Evolutionary conservation across 2,888 invertebrate genomes (phyloP).

Genomic region (Leucophenga montana): DNA sequence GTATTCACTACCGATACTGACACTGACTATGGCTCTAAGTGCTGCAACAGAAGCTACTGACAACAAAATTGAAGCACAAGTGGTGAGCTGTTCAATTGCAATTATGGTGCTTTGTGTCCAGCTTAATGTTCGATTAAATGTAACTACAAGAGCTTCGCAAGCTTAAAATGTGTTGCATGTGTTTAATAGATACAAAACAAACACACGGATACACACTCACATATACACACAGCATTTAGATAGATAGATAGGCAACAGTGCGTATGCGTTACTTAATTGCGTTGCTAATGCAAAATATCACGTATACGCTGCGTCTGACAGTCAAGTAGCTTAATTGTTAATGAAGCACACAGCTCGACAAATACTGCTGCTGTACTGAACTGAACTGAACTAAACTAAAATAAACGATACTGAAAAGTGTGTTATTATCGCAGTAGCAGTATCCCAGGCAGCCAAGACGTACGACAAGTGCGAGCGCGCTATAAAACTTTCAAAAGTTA

Average conservation of each 20-base stretch:
- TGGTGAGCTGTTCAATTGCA: constrained; percentile 8
- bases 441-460: too few relatives aligned
- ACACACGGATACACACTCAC: constrained; percentile 7
- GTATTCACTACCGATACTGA: background rate
- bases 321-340: constrained; percentile 15
- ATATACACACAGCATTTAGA: background rate
- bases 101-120: constrained; percentile 17
- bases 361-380: background rate
- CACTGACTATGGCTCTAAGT: background rate
- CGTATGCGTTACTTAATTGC: constrained; percentile 18
- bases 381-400: too few relatives aligned
- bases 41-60: background rate
- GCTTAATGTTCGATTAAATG: constrained; percentile 14
- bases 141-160: constrained; percentile 18
- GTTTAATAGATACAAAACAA: background rate
- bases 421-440: constrained; percentile 7
- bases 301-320: constrained; percentile 20
- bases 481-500: constrained; percentile 27
- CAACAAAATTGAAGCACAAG: background rate
- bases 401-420: too few relatives aligned
- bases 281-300: constrained; percentile 10
- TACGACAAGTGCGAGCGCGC: constrained; percentile 3
- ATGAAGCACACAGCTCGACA: background rate
- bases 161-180: constrained; percentile 13
- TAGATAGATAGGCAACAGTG: background rate